A percentile compares a stretch with the other conserved stretches of the same genome.
phyloP scores from a whole-genome alignment of 2,797 vertebrate genomes.

The Intellagama lesueurii region DNA sequence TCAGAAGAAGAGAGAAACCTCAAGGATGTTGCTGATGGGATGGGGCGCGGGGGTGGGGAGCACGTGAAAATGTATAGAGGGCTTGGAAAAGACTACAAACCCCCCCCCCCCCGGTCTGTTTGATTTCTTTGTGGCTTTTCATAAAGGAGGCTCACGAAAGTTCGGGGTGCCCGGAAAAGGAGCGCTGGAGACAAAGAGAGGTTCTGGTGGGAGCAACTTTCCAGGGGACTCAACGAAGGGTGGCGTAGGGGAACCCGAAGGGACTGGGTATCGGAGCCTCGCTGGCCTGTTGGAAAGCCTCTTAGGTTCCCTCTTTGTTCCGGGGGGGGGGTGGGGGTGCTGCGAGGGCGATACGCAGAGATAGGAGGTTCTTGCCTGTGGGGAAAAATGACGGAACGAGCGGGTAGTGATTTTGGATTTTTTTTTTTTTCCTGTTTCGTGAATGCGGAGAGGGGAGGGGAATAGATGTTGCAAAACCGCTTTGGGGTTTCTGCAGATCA shows the following conservation, averaged over 20 bases:
- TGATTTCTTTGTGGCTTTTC: not conserved
- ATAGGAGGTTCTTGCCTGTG: conserved; percentile 8
- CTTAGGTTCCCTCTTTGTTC: conserved; percentile 13
- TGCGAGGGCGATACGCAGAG: not conserved
- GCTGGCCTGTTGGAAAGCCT: not conserved
- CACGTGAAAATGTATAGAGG: not conserved
- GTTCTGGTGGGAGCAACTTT: conserved; percentile 27
- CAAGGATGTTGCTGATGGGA: not conserved
- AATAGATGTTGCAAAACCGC: conserved; percentile 2
- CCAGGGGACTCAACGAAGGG: not conserved
- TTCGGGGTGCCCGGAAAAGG: not conserved
- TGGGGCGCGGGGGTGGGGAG: rapidly evolving
- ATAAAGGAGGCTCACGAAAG: conserved; percentile 21
- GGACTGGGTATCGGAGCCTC: not conserved
- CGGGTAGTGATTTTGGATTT: not conserved
- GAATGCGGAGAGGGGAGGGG: not conserved
- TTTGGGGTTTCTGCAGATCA: conserved; percentile 33
- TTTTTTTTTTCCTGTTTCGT: not conserved
- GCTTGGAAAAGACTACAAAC: not conserved
- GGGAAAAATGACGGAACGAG: not conserved
- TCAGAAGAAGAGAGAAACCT: not conserved
- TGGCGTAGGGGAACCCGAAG: not conserved
- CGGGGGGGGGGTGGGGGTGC: not conserved
- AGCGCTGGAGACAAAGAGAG: conserved; percentile 57
- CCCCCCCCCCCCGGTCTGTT: not conserved